A percentile compares a stretch with the other conserved stretches of the same genome.
Evolutionary conservation across 1,140 invertebrate species (phyloP).

Genomic region (Homarus americanus): DNA sequence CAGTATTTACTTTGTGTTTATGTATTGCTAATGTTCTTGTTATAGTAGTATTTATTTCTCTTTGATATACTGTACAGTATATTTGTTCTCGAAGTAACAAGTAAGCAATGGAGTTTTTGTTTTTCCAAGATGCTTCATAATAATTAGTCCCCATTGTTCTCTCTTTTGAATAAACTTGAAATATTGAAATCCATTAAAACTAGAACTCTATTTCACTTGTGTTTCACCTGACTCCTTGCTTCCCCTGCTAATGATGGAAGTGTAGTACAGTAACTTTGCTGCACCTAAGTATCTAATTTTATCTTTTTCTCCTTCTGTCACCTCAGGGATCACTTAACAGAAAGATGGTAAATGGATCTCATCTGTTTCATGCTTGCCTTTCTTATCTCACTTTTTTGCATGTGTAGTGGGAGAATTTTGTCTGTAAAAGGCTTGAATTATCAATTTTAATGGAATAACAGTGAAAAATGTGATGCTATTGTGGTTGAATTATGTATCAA

Average conservation of each 20-base stretch:
- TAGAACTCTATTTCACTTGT: not conserved
- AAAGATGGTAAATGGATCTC: constrained; percentile 58
- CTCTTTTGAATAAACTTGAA: not conserved
- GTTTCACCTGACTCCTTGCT: not conserved
- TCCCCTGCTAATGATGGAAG: not conserved
- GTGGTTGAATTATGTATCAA: not conserved
- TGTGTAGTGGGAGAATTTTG: constrained; percentile 29
- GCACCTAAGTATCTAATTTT: constrained; percentile 29
- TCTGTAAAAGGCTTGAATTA: not conserved
- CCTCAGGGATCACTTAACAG: constrained; percentile 60
- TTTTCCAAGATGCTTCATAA: not conserved
- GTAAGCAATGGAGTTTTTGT: not conserved
- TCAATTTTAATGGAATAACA: not conserved
- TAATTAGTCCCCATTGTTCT: not conserved
- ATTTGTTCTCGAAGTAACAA: not conserved
- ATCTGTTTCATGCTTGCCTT: constrained; percentile 26
- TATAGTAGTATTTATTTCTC: not conserved
- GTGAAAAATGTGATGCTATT: not conserved
- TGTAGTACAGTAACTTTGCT: not conserved
- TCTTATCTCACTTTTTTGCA: constrained; percentile 9
- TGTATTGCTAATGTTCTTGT: not conserved
- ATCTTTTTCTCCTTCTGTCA: constrained; percentile 45
- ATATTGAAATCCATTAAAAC: not conserved
- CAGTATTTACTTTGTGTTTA: not conserved
- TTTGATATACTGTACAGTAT: not conserved